Conservation (phyloP, 2,113 vertebrate species). For the Vulpes vulpes region DNA sequence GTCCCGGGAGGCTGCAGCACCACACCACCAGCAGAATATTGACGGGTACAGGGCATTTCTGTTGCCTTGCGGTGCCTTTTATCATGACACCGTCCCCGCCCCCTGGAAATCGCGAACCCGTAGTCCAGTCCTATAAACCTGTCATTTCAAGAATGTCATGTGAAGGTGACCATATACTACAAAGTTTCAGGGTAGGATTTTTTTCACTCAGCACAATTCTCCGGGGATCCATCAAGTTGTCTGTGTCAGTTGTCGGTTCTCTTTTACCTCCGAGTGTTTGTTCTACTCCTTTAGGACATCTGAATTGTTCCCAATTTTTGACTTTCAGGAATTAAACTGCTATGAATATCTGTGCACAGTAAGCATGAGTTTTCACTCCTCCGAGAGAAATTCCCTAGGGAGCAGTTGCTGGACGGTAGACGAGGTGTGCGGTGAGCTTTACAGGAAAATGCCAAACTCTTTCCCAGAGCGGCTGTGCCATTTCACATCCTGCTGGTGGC, state of each 20-base stretch:
- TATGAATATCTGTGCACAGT: not conserved
- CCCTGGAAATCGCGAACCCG: not conserved
- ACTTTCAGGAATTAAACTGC: not conserved
- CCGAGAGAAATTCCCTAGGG: not conserved
- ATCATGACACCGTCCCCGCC: not conserved
- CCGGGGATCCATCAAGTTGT: not conserved
- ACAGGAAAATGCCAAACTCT: not conserved
- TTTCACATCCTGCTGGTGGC: rapidly evolving
- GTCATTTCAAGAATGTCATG: not conserved
- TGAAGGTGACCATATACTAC: not conserved
- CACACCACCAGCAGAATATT: rapidly evolving
- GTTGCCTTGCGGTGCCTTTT: rapidly evolving
- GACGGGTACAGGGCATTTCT: not conserved
- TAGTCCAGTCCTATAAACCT: not conserved
- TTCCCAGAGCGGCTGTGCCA: not conserved
- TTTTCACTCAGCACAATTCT: not conserved
- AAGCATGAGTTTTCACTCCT: not conserved
- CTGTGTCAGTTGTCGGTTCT: not conserved
- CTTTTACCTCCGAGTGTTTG: not conserved
- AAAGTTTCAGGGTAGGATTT: not conserved
- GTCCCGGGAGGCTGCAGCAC: rapidly evolving
- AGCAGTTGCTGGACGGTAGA: rapidly evolving
- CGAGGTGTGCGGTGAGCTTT: not conserved
- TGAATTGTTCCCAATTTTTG: not conserved
- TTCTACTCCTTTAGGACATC: no score